phyloP scores from a whole-genome alignment of 2,888 invertebrate species.

The Neocrepidodera transversa region DNA sequence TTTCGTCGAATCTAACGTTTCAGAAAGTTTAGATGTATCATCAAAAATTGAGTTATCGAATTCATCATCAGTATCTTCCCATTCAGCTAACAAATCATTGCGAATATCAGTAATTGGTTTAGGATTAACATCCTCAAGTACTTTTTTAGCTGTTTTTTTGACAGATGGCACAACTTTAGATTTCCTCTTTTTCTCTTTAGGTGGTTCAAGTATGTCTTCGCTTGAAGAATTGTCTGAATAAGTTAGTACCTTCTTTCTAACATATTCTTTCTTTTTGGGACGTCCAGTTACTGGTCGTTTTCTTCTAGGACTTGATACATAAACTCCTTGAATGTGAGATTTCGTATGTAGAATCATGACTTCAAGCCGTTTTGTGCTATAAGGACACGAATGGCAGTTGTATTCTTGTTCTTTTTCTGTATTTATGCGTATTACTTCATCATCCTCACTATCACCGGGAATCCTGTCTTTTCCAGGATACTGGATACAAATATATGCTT shows the following conservation, averaged over 20 bases:
- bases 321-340: constrained; percentile 67
- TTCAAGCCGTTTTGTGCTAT: constrained; percentile 73
- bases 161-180: constrained; percentile 46
- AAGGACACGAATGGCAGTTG: constrained; percentile 55
- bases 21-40: background rate
- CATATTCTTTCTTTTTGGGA: constrained; percentile 29
- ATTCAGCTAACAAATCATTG: constrained; percentile 76
- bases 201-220: constrained; percentile 29
- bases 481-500: constrained; percentile 71
- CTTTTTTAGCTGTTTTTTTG: constrained; percentile 57
- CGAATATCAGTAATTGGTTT: constrained; percentile 67
- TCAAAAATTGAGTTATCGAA: constrained; percentile 9
- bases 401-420: constrained; percentile 43
- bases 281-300: constrained; percentile 30
- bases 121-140: constrained; percentile 22
- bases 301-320: constrained; percentile 43
- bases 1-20: background rate
- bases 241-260: constrained; percentile 22
- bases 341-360: constrained; percentile 77
- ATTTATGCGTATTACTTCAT: constrained; percentile 44
- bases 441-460: constrained; percentile 42
- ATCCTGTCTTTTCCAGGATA: constrained; percentile 57
- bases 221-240: constrained; percentile 35
- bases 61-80: constrained; percentile 69
- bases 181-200: constrained; percentile 40